Conservation (phyloP, 2,888 invertebrate species). For the Embidobia sp. region DNA sequence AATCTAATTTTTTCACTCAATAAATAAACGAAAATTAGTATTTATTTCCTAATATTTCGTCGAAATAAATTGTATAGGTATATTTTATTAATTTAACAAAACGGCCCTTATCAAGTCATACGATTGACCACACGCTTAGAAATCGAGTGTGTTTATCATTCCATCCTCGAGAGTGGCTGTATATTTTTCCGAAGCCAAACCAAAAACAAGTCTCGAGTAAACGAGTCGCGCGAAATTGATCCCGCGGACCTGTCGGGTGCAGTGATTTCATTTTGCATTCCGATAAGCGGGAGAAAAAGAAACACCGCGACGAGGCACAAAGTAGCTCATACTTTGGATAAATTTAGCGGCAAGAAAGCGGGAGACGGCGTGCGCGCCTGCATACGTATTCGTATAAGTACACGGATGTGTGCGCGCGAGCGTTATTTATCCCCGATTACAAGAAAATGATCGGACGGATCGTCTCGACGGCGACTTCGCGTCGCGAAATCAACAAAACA, state of each 20-base stretch:
- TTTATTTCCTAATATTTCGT: no score
- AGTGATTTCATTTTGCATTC: slow-evolving; percentile 45
- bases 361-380: slow-evolving; percentile 33
- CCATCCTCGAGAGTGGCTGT: no score
- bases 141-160: no score
- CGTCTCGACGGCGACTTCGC: neutral
- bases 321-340: slow-evolving; percentile 64
- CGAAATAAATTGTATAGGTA: no score
- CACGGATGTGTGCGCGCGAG: neutral
- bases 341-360: slow-evolving; percentile 62
- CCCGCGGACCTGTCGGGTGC: neutral
- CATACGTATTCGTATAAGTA: neutral
- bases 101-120: no score
- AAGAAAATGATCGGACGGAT: slow-evolving; percentile 21
- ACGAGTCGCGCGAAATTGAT: slow-evolving; percentile 6
- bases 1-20: no score
- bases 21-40: no score
- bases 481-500: slow-evolving; percentile 1
- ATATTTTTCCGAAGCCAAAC: no score
- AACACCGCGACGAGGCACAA: slow-evolving; percentile 45
- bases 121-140: no score
- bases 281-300: slow-evolving; percentile 49
- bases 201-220: neutral
- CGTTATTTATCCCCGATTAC: slow-evolving; percentile 38
- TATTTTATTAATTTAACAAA: no score